Evolutionary conservation across 2,888 invertebrate genomes (phyloP).

Genomic region (Gordius sp.): DNA sequence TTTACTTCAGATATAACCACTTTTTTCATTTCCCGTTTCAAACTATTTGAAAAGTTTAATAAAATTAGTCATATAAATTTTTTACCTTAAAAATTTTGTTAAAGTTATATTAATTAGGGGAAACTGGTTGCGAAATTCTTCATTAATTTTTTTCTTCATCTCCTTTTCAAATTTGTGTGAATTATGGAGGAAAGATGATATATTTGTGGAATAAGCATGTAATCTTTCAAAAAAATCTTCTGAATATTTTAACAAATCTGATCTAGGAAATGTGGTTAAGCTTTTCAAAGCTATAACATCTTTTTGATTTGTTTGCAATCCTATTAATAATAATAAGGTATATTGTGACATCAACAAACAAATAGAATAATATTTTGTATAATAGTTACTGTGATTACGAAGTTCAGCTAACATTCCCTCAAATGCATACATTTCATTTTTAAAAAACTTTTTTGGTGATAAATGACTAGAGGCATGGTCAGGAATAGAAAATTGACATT

Average conservation of each 20-base stretch:
- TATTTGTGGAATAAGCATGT: neutral
- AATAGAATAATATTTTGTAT: too few species aligned
- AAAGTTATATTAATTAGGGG: slow-evolving; percentile 73
- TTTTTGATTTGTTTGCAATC: too few species aligned
- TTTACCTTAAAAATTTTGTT: slow-evolving; percentile 70
- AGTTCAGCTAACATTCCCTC: too few species aligned
- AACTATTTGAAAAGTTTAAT: slow-evolving; percentile 34
- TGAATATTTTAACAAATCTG: neutral
- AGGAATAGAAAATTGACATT: too few species aligned
- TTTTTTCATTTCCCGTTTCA: slow-evolving; percentile 79
- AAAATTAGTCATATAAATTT: slow-evolving; percentile 11
- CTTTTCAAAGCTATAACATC: too few species aligned
- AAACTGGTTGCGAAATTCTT: slow-evolving; percentile 76
- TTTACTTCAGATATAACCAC: slow-evolving; percentile 31
- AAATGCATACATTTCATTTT: slow-evolving; percentile 13
- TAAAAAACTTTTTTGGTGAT: slow-evolving; percentile 12
- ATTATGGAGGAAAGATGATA: neutral
- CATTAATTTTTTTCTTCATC: slow-evolving; percentile 79
- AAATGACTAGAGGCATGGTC: too few species aligned
- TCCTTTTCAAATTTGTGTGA: slow-evolving; percentile 31
- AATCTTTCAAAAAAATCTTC: neutral
- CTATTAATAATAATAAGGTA: too few species aligned
- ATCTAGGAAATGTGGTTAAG: too few species aligned
- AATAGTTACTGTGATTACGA: too few species aligned
- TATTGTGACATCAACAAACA: too few species aligned